Base-by-base conservation (phyloP, 2,888 invertebrate genomes). In the Tricholauxania praeusta region DNA sequence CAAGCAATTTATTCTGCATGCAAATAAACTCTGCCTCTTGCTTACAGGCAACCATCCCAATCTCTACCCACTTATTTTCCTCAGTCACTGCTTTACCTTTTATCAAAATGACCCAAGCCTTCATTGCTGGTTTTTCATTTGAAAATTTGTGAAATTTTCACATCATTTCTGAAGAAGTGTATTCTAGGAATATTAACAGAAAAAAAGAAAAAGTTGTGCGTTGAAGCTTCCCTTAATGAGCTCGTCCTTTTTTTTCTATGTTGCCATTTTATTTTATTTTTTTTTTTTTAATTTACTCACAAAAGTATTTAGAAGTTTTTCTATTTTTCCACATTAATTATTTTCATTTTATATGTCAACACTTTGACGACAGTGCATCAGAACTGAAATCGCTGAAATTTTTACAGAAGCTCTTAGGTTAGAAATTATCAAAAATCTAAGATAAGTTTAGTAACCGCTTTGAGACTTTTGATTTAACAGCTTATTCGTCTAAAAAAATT, bases 1-100 rank as follows among this genome's bases (percentile, higher is more conserved):
- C 83, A 83, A 83, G 82, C 82, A 83, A 83, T 83, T 83, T 83
- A 81, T 80, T 80, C 74, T 74, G 68, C 69, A 57, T 66, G 64
- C 73, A 73, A 74, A 74, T 74, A 66, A 71, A 74, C 39, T 17
- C 57, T 47, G 47, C 55, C 22, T 17, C 15, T 7, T 59, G 49
- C 55, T 60, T 53, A 15, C 5, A 47, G 19, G 47, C n/a, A 19
- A 49, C 49, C 19, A 12, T 14, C n/a, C 6, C 12, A 22, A 22
- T 55, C 66, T 51, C 62, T 73, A 76, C 74, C 77, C 77, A 73
- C 74, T 68, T 75, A 68, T 72, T 76, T 75, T 69, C 57, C 66
- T 57, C 59, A 63, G 67, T 49, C 63, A 72, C 55, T 57, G 72
- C 8, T 67, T 74, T 66, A n/a, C 67, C 60, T 55, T 49, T 64